These are phyloP conservation scores for Tipula vernalis DNA, from an alignment of 2,888 invertebrate species.

Conservation along the genomic window DNA sequence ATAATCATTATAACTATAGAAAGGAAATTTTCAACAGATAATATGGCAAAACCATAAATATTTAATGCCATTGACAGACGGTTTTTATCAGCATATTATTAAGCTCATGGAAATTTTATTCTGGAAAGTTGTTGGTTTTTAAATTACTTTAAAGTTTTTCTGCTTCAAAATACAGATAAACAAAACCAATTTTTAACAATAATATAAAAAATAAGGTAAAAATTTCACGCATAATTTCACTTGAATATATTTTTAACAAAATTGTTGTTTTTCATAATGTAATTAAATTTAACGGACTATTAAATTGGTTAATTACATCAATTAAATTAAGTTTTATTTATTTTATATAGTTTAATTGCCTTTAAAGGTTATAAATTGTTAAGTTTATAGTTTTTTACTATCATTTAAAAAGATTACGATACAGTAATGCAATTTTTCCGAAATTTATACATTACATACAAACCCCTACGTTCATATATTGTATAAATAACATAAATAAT, in stretches of 20 bases:
- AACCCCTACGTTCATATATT: background rate
- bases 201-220: background rate
- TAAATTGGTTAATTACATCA: background rate
- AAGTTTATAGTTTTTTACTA: background rate
- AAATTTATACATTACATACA: background rate
- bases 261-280: background rate
- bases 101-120: background rate
- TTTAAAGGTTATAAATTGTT: background rate
- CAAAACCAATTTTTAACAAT: background rate
- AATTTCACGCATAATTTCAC: background rate
- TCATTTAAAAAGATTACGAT: background rate
- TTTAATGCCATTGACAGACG: background rate
- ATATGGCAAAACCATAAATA: background rate
- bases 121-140: background rate
- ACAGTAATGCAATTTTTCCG: background rate
- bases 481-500: background rate
- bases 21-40: background rate
- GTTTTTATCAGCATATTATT: background rate
- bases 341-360: background rate
- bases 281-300: background rate
- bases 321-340: background rate
- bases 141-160: background rate
- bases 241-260: background rate
- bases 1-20: background rate
- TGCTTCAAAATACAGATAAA: background rate